Evolutionary conservation across 2,113 vertebrate species (phyloP).

Genomic region (Dasyornis broadbenti): DNA sequence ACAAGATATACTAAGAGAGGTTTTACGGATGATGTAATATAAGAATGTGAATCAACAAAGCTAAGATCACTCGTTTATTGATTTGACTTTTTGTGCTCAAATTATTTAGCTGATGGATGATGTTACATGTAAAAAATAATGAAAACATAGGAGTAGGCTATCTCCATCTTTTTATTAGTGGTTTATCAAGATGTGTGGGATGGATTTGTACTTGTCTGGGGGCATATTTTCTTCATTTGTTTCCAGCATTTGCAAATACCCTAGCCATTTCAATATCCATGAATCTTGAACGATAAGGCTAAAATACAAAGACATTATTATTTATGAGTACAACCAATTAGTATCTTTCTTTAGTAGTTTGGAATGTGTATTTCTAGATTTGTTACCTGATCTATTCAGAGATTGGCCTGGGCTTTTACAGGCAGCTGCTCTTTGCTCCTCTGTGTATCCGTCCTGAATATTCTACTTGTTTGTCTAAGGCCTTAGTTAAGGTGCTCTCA

Average conservation of each 20-base stretch:
- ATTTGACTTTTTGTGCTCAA: constrained; percentile 78
- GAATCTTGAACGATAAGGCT: constrained; percentile 1
- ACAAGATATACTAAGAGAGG: constrained; percentile 44
- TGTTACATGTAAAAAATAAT: constrained; percentile 23
- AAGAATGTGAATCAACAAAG: constrained; percentile 74
- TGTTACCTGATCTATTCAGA: neutral
- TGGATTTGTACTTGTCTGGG: neutral
- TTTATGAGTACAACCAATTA: neutral
- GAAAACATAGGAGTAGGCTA: neutral
- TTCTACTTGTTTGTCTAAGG: neutral
- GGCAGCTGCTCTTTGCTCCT: neutral
- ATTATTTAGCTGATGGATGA: constrained; percentile 67
- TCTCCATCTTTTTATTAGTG: neutral
- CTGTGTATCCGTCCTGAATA: neutral
- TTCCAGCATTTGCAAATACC: neutral
- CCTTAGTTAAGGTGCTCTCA: neutral
- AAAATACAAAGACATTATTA: neutral
- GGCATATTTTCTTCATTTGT: neutral
- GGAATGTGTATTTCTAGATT: neutral
- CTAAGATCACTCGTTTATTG: constrained; percentile 80
- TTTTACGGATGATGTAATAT: constrained; percentile 72
- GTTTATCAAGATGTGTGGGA: neutral
- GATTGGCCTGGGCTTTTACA: neutral
- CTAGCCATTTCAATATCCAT: neutral
- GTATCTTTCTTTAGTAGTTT: neutral